phyloP scores from a whole-genome alignment of 2,797 vertebrate genomes.

The Syndactyla subalaris region DNA sequence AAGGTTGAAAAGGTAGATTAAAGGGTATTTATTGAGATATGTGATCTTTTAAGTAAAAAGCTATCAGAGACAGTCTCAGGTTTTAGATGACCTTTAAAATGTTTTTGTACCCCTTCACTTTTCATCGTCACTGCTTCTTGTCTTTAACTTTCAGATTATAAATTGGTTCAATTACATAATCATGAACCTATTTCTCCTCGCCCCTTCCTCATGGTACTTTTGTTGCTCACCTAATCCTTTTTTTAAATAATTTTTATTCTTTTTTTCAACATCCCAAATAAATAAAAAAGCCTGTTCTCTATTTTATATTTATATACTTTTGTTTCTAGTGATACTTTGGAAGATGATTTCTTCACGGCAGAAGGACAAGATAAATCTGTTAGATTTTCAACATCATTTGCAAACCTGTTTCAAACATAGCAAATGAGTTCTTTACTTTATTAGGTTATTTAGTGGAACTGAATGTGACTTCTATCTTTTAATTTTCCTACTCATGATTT shows the following conservation, averaged over 20 bases:
- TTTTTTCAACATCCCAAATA: not conserved
- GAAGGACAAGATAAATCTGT: not conserved
- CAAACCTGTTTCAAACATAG: not conserved
- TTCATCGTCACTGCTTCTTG: not conserved
- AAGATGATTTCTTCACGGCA: not conserved
- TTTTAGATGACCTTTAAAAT: not conserved
- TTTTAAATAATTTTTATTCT: not conserved
- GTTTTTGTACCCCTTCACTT: not conserved
- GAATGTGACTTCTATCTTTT: not conserved
- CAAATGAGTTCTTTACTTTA: not conserved
- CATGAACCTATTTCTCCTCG: not conserved
- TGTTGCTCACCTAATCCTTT: not conserved
- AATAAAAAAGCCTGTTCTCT: not conserved
- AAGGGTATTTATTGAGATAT: not conserved
- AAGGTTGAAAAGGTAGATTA: not conserved
- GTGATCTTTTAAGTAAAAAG: not conserved
- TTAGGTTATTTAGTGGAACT: not conserved
- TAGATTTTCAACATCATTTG: slow-evolving; percentile 15
- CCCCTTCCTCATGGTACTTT: not conserved
- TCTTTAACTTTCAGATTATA: not conserved
- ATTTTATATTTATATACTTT: not conserved
- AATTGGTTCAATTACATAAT: not conserved
- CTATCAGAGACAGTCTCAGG: not conserved
- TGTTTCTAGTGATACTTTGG: not conserved
- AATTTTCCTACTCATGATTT: not conserved